Evolutionary conservation across 2,888 invertebrate species (phyloP).

Genomic region (Tortrix viridana): DNA sequence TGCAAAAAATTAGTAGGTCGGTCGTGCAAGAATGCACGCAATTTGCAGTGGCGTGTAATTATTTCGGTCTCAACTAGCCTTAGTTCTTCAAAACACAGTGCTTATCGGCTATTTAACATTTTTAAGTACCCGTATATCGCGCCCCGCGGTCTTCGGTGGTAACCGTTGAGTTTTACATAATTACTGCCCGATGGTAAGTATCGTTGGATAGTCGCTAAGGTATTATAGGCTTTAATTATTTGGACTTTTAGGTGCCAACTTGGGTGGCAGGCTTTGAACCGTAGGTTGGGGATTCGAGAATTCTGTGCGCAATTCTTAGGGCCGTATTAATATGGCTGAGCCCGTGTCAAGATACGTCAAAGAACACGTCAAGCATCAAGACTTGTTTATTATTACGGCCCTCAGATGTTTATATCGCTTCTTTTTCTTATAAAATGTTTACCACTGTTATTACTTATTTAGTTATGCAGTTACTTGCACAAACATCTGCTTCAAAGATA

Average conservation of each 20-base stretch:
- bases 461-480: no score
- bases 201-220: conserved; percentile 17
- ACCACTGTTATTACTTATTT: no score
- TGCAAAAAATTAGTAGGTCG: conserved; percentile 34
- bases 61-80: conserved; percentile 16
- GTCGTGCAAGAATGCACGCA: conserved; percentile 33
- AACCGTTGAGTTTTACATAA: conserved; percentile 26
- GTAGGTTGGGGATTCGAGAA: no score
- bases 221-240: conserved; percentile 23
- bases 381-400: no score
- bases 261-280: not conserved
- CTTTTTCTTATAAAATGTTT: no score
- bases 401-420: no score
- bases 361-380: no score
- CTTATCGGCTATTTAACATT: conserved; percentile 32
- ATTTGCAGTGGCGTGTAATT: conserved; percentile 27
- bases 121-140: conserved; percentile 21
- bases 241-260: conserved; percentile 16
- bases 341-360: no score
- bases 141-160: conserved; percentile 28
- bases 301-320: no score
- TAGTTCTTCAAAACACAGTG: conserved; percentile 27
- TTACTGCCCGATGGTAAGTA: conserved; percentile 25
- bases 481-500: no score
- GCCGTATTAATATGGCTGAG: no score